A percentile compares a stretch with the other conserved stretches of the same genome.
Conservation (phyloP, 1,140 invertebrate species). For the Drosophila aff. region DNA sequence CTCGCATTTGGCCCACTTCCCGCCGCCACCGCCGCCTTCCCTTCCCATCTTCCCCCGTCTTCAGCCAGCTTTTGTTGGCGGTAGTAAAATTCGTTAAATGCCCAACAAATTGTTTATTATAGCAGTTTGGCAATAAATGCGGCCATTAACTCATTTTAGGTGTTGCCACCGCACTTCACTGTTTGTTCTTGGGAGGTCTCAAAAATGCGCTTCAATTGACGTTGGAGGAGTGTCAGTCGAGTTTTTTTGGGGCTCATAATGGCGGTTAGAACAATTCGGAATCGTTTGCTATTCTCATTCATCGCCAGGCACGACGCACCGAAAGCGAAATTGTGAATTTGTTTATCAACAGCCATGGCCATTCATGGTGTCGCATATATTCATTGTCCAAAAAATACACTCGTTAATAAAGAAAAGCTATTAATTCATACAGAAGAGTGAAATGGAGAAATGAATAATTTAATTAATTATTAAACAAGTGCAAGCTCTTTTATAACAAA, state of each 20-base stretch:
- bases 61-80: conserved; percentile 52
- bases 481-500: not conserved
- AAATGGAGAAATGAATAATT: not conserved
- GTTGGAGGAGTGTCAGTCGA: conserved; percentile 15
- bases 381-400: conserved; percentile 6
- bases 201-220: conserved; percentile 28
- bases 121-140: conserved; percentile 82
- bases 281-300: not conserved
- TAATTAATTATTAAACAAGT: not conserved
- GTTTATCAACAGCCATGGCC: conserved; percentile 14
- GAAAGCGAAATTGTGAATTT: conserved; percentile 27
- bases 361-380: conserved; percentile 6
- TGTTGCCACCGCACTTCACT: conserved; percentile 73
- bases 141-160: conserved; percentile 79
- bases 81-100: conserved; percentile 83
- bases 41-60: not conserved
- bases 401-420: too few species aligned
- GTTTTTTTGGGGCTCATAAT: conserved; percentile 8
- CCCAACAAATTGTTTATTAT: conserved; percentile 82
- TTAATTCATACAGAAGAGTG: not conserved
- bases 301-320: not conserved
- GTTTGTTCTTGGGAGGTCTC: conserved; percentile 24
- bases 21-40: not conserved
- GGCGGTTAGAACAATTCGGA: conserved; percentile 6
- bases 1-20: conserved; percentile 66